Evolutionary conservation across 2,113 vertebrate species (phyloP), one percentile per base, ranked within the genome.

Genomic region (Arothron firmamentum): DNA sequence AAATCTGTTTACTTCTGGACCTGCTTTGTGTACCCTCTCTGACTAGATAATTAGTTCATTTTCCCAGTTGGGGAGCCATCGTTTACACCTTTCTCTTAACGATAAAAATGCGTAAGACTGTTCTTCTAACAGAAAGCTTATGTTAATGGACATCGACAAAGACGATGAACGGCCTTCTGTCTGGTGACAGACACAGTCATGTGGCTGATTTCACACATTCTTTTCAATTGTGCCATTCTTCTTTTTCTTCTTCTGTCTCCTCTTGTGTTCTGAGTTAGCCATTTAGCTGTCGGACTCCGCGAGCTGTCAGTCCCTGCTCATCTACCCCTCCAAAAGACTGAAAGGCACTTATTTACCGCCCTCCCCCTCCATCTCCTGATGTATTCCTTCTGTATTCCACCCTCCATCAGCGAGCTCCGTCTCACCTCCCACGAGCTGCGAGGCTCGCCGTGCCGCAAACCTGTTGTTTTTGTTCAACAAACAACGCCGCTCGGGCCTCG

Each of bases 281-380:
- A 76, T 85, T 81, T 81, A 81, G 70, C 74, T 74, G 80, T 76
- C 59, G 42, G 52, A 67, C 66, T 56, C 61, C 51, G 7, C 0
- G 38, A 62, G 69, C 78, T 80, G 65, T 83, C 67, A 67, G 46
- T 62, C 65, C 67, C 56, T 14, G 56, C 61, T 63, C 70, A 53
- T 80, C 59, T 63, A 61, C 61, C 67, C 56, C 65, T 74, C 56
- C 13, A 56, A 52, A 11, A 43, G 42, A 70, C 48, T 75, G 79
- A 85, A 80, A 79, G 69, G 62, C 75, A 59, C 61, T 81, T 68
- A 84, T 84, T 80, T 75, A 62, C 62, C 6, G 14, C 54, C 51
- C 43, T 65, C 65, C 60, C 65, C 59, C 52, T 56, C 54, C 38
- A 28, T 51, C 54, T 60, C 48, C 56, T 17, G 61, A 56, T 31